Evolutionary conservation across 1,140 invertebrate species (phyloP).

Genomic region (Drosophila pseudoobscura): DNA sequence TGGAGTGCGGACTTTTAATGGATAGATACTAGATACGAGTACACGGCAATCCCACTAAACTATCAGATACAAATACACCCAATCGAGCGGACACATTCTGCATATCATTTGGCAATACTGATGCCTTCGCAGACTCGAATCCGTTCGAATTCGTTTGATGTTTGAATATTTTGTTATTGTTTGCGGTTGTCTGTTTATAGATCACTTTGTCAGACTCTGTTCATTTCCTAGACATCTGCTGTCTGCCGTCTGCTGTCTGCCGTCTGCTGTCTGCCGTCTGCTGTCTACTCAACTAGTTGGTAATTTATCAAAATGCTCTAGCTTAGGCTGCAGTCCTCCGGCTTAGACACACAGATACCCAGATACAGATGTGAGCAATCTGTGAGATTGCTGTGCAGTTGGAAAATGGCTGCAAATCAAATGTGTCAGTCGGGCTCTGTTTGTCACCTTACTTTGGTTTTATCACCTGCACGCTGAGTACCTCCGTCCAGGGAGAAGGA

Average conservation of each 20-base stretch:
- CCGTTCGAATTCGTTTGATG: constrained; percentile 3
- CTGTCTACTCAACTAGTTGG: constrained; percentile 30
- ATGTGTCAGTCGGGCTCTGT: constrained; percentile 51
- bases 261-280: constrained; percentile 34
- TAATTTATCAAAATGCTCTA: constrained; percentile 53
- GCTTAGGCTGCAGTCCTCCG: constrained; percentile 2
- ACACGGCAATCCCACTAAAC: too few relatives aligned
- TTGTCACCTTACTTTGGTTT: constrained; percentile 53
- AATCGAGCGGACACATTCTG: constrained; percentile 37
- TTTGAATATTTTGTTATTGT: neutral
- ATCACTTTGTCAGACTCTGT: constrained; percentile 50
- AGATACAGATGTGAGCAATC: constrained; percentile 11
- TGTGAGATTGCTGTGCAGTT: constrained; percentile 29
- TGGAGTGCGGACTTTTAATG: constrained; percentile 32
- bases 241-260: constrained; percentile 17
- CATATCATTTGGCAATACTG: constrained; percentile 36
- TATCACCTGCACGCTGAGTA: constrained; percentile 46
- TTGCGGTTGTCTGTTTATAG: constrained; percentile 12
- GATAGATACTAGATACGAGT: neutral
- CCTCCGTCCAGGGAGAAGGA: neutral
- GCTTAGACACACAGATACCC: constrained; percentile 8
- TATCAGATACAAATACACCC: constrained; percentile 40
- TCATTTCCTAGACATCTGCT: constrained; percentile 57
- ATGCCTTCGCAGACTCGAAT: too few relatives aligned
- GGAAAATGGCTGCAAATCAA: constrained; percentile 58